These are phyloP conservation scores for Timandra comae DNA, from an alignment of 2,888 invertebrate species.

Conservation along the genomic window DNA sequence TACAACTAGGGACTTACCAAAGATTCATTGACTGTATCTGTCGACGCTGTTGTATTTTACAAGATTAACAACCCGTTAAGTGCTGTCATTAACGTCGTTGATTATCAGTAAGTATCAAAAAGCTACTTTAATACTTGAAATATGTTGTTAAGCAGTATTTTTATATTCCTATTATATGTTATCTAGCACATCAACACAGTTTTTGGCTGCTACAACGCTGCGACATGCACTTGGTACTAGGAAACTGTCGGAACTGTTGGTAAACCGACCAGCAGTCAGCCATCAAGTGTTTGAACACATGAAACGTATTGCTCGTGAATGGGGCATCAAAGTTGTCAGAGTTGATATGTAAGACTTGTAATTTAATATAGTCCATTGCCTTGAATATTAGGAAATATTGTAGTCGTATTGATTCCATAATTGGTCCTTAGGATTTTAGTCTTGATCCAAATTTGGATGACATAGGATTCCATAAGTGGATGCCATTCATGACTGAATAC, in stretches of 20 bases:
- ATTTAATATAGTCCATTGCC: no score
- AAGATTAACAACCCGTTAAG: conserved; percentile 56
- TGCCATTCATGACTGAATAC: no score
- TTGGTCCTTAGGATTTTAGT: no score
- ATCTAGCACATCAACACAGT: conserved; percentile 83
- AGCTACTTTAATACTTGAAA: background rate
- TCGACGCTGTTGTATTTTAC: conserved; percentile 90
- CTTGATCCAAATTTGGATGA: no score
- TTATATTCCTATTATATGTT: no score
- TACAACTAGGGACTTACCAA: conserved; percentile 53
- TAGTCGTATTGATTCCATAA: no score
- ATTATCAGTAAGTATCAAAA: conserved; percentile 38
- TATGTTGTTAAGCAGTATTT: no score
- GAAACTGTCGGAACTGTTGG: conserved; percentile 89
- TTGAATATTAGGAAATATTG: no score
- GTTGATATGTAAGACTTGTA: conserved; percentile 92
- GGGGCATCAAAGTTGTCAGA: conserved; percentile 91
- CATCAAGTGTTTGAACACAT: conserved; percentile 85
- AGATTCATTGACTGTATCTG: conserved; percentile 92
- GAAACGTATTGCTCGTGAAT: conserved; percentile 86
- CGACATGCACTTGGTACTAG: conserved; percentile 92
- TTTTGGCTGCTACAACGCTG: conserved; percentile 86
- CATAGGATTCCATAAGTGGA: no score
- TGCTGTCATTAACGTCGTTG: no score
- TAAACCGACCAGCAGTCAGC: conserved; percentile 89